These are phyloP conservation scores for Drosophila silvestris DNA, from an alignment of 2,888 invertebrate species.

Conservation along the genomic window DNA sequence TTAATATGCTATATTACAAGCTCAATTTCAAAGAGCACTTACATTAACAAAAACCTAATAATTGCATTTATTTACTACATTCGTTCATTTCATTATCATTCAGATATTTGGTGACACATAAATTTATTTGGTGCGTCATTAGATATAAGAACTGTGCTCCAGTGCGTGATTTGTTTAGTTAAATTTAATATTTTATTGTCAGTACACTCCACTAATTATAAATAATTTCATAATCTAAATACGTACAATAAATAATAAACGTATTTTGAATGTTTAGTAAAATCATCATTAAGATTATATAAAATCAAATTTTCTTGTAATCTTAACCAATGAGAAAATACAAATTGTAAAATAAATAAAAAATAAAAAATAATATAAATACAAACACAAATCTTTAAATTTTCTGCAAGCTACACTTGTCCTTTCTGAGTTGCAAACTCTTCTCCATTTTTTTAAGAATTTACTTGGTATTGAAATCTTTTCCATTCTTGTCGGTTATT, in stretches of 20 bases:
- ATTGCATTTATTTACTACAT: background rate
- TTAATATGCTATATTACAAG: background rate
- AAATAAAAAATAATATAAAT: background rate
- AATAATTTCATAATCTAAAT: background rate
- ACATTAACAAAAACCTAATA: background rate
- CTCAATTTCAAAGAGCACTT: background rate
- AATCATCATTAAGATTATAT: background rate
- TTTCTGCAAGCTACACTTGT: background rate
- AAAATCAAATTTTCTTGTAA: background rate
- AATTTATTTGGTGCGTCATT: background rate
- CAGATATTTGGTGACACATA: slow-evolving; percentile 35
- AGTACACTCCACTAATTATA: background rate
- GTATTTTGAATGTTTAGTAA: background rate
- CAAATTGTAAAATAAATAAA: background rate
- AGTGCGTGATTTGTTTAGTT: background rate
- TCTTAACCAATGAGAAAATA: background rate
- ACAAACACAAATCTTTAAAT: background rate
- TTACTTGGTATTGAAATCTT: background rate
- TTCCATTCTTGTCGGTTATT: background rate
- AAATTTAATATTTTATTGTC: background rate
- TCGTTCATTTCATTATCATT: background rate
- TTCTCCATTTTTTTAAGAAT: background rate
- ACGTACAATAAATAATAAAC: background rate
- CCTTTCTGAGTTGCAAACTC: background rate
- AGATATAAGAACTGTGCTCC: background rate